Evolutionary conservation across 2,113 vertebrate species (phyloP).

Genomic region (Halcyon senegalensis): DNA sequence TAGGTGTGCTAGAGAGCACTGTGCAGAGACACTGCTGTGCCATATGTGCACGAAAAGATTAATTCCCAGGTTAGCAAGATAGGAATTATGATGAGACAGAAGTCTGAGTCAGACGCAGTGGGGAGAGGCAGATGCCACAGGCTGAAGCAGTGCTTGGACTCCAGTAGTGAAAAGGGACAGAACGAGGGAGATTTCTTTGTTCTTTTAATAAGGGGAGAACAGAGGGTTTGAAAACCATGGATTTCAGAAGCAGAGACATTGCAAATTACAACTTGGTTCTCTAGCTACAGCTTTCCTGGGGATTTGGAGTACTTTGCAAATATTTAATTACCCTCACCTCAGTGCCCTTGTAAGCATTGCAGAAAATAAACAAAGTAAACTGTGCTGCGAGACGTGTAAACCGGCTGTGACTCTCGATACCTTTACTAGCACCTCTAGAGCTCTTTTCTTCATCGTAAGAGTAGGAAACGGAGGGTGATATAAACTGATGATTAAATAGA

Average conservation of each 20-base stretch:
- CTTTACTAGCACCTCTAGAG: not conserved
- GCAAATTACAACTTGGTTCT: not conserved
- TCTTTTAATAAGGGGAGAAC: not conserved
- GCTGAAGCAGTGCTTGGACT: not conserved
- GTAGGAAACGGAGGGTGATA: not conserved
- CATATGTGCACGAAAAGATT: conserved; percentile 50
- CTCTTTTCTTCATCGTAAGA: not conserved
- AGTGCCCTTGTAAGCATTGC: not conserved
- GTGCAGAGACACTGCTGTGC: not conserved
- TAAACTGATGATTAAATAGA: not conserved
- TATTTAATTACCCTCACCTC: conserved; percentile 18
- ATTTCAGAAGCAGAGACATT: not conserved
- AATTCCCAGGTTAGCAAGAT: conserved; percentile 52
- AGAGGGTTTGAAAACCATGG: not conserved
- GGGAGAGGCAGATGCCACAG: conserved; percentile 20
- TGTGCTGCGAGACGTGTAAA: not conserved
- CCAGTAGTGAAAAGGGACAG: conserved; percentile 16
- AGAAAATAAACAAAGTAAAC: conserved; percentile 22
- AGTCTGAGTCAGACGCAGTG: conserved; percentile 44
- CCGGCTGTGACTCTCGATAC: not conserved
- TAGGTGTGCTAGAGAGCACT: conserved; percentile 11
- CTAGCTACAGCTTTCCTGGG: not conserved
- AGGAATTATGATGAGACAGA: conserved; percentile 36
- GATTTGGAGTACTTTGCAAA: not conserved
- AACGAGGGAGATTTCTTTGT: not conserved